Conservation (phyloP, 1,140 invertebrate genomes). For the Drosophila carrolli region DNA sequence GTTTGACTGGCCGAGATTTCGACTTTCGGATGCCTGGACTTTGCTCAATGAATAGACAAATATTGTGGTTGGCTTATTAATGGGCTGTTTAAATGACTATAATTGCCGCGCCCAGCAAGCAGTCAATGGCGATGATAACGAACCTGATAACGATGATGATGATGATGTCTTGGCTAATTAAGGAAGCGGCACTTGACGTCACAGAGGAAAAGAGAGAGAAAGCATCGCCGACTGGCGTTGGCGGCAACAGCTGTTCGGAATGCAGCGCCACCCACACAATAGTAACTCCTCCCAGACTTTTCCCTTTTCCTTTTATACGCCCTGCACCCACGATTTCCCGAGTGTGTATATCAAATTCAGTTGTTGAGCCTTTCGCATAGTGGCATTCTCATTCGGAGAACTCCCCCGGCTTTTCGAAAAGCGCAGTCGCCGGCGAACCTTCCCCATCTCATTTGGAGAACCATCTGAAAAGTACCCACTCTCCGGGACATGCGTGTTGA, state of each 20-base stretch:
- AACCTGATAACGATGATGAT: slow-evolving; percentile 11
- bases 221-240: neutral
- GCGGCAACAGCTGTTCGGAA: slow-evolving; percentile 64
- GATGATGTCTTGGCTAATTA: slow-evolving; percentile 59
- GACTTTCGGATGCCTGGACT: slow-evolving; percentile 44
- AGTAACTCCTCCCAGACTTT: slow-evolving; percentile 13
- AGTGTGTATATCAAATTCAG: slow-evolving; percentile 62
- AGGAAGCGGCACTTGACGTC: slow-evolving; percentile 54
- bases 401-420: slow-evolving; percentile 50
- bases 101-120: slow-evolving; percentile 47
- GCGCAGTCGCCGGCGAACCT: slow-evolving; percentile 49
- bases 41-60: slow-evolving; percentile 66
- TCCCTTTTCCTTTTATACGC: neutral
- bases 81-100: slow-evolving; percentile 53
- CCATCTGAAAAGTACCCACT: neutral
- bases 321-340: neutral
- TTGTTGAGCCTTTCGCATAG: slow-evolving; percentile 63
- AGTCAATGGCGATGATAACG: slow-evolving; percentile 9
- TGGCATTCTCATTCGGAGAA: slow-evolving; percentile 8
- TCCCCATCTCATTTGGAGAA: slow-evolving; percentile 5
- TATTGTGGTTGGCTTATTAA: slow-evolving; percentile 74
- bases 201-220: slow-evolving; percentile 16
- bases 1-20: slow-evolving; percentile 25
- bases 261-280: slow-evolving; percentile 54
- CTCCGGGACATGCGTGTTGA: slow-evolving; percentile 35